phyloP scores from a whole-genome alignment of 2,113 vertebrate genomes.

The Chiloscyllium plagiosum region DNA sequence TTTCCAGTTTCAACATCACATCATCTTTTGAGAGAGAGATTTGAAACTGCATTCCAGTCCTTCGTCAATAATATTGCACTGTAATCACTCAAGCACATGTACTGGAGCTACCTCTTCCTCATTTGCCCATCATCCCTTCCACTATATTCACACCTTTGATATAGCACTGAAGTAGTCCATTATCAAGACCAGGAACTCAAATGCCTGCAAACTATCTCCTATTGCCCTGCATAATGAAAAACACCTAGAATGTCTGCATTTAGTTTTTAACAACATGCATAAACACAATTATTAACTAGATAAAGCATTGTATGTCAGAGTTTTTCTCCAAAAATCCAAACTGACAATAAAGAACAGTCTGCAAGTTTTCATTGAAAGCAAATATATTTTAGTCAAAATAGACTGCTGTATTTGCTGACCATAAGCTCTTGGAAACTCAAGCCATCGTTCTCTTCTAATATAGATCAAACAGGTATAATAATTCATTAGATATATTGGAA shows the following conservation, averaged over 20 bases:
- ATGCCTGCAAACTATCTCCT: not conserved
- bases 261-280: not conserved
- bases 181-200: not conserved
- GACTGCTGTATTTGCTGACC: not conserved
- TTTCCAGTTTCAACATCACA: not conserved
- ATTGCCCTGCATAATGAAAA: not conserved
- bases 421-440: not conserved
- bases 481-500: not conserved
- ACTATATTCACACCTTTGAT: not conserved
- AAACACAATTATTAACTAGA: not conserved
- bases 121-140: not conserved
- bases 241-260: not conserved
- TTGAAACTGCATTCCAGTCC: not conserved
- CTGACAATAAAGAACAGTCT: not conserved
- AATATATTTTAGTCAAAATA: not conserved
- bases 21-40: not conserved
- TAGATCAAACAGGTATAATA: not conserved
- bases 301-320: not conserved
- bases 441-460: not conserved
- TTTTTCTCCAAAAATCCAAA: not conserved
- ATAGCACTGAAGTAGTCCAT: not conserved
- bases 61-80: not conserved
- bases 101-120: not conserved
- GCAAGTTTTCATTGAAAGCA: not conserved
- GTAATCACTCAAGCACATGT: not conserved